Base-by-base conservation (phyloP, 2,797 vertebrate genomes). In the Limnodromus scolopaceus region DNA sequence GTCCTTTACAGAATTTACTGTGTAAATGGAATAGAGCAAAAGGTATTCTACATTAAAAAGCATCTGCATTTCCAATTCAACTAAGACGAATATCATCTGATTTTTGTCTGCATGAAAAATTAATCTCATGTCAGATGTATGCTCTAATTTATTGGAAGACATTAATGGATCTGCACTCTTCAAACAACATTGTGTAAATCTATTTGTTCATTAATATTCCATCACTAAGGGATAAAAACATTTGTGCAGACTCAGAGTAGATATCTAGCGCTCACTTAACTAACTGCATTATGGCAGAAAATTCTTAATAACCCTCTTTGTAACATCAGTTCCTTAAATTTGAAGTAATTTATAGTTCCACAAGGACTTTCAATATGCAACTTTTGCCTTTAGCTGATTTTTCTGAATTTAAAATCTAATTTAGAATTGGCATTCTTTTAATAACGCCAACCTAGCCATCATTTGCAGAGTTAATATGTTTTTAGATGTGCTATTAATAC, bases 141-240 rank as follows among this genome's bases (percentile, higher is more conserved):
- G 55, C 45, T 82, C 66, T 87, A 78, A 93, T 94, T 94, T 94
- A 90, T 17, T 87, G 79, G 46, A 89, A 93, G 3, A 18, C 55
- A 71, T 81, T 94, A 96, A 88, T 18, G 19, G 51, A 79, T 65
- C 63, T 94, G 60, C 46, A 58, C 38, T 96, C 80, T 94, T 87
- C 84, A 94, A 89, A 81, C 58, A 96, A 48, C 23, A 18, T 5
- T n/a, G 70, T 82, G 45, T 84, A 96, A 76, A 68, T 65, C 76
- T 70, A 89, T 93, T 95, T 96, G 63, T 78, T 92, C 89, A 94
- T 94, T 94, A 93, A 94, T 95, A 93, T 88, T 85, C 70, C 38
- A 86, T 76, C 63, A 85, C 54, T 84, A 45, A 72, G 27, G 34
- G 36, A 92, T 71, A 84, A 88, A 93, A 95, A 88, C 45, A 71